phyloP scores from a whole-genome alignment of 2,888 invertebrate species.

The Colostygia pectinataria region DNA sequence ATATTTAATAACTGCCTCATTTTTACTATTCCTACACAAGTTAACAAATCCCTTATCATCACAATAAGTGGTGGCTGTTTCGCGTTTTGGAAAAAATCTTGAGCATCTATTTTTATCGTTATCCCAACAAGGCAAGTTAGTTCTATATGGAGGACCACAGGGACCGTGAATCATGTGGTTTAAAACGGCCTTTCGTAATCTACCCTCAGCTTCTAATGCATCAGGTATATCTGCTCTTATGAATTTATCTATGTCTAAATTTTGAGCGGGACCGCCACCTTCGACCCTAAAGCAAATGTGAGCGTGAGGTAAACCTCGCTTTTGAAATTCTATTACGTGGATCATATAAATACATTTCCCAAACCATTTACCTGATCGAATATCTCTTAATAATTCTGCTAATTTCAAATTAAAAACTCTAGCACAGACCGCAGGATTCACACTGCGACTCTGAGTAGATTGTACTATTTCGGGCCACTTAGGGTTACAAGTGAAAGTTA shows the following conservation, averaged over 20 bases:
- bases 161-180: no score
- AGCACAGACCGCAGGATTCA: not conserved
- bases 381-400: not conserved
- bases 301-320: slow-evolving; percentile 2
- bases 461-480: no score
- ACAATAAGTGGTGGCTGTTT: not conserved
- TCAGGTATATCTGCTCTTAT: not conserved
- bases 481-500: not conserved
- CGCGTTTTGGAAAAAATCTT: slow-evolving; percentile 12
- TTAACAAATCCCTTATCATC: slow-evolving; percentile 2
- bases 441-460: no score
- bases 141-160: not conserved
- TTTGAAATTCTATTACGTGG: no score
- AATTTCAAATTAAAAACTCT: slow-evolving; percentile 3
- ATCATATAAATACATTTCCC: not conserved
- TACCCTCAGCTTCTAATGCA: not conserved
- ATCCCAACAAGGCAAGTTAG: slow-evolving; percentile 5
- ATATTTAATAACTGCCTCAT: not conserved
- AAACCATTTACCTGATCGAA: slow-evolving; percentile 7
- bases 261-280: slow-evolving; percentile 4
- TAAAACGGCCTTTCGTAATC: not conserved
- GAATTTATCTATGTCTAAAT: slow-evolving; percentile 10
- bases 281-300: slow-evolving; percentile 10
- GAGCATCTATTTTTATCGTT: slow-evolving; percentile 4
- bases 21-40: not conserved